Percentiles rank a stretch among this genome's conserved stretches.
phyloP scores from a whole-genome alignment of 1,140 invertebrate genomes.

The Lepidurus packardi region DNA sequence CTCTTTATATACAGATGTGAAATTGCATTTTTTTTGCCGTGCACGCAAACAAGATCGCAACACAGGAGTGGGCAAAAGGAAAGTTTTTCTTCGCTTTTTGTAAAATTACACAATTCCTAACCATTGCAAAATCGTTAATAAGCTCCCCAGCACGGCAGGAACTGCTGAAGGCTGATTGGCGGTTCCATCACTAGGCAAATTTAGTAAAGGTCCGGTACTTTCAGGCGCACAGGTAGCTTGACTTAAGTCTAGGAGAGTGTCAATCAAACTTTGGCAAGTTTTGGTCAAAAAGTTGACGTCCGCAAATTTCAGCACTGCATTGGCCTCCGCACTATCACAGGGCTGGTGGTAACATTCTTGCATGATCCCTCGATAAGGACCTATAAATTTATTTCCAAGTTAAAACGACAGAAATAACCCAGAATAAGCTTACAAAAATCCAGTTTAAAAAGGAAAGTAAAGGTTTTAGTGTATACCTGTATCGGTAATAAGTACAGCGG shows the following conservation, averaged over 20 bases:
- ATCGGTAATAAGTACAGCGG: conserved; percentile 34
- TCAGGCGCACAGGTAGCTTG: background rate
- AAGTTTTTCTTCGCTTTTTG: background rate
- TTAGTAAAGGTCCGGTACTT: background rate
- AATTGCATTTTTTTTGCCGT: too few species aligned
- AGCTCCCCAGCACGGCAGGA: background rate
- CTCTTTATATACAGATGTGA: too few species aligned
- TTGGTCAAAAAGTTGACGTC: conserved; percentile 40
- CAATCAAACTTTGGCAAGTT: conserved; percentile 38
- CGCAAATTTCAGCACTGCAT: conserved; percentile 35
- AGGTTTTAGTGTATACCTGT: conserved; percentile 25
- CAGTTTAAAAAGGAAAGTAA: background rate
- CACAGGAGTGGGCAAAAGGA: background rate
- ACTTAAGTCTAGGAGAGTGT: conserved; percentile 38
- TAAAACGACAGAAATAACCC: too few species aligned
- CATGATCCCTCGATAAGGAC: conserved; percentile 47
- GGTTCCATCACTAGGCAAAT: background rate
- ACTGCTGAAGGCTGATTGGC: background rate
- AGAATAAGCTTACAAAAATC: background rate
- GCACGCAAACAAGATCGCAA: too few species aligned
- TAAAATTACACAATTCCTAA: background rate
- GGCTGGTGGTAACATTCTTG: conserved; percentile 45
- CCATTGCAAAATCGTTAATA: conserved; percentile 5
- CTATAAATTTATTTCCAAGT: conserved; percentile 35
- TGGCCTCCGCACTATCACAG: conserved; percentile 41